phyloP scores from a whole-genome alignment of 2,888 invertebrate genomes.

The Monochamus alternatus region DNA sequence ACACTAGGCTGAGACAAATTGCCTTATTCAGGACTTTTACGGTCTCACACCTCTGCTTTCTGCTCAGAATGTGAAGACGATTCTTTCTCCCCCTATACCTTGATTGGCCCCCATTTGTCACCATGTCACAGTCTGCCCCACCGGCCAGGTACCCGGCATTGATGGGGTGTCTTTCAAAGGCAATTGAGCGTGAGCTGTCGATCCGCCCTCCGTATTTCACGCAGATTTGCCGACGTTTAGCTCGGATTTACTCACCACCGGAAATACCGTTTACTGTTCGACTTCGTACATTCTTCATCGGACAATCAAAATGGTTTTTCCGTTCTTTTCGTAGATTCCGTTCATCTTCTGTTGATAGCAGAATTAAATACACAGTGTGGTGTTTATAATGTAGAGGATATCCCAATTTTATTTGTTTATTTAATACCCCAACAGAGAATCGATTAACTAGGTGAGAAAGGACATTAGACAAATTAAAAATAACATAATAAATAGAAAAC shows the following conservation, averaged over 20 bases:
- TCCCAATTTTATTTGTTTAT: too few species aligned
- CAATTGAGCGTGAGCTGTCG: constrained; percentile 68
- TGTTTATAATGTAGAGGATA: too few species aligned
- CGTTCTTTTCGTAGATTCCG: constrained; percentile 1
- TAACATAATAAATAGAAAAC: too few species aligned
- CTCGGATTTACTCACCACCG: constrained; percentile 61
- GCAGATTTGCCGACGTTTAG: constrained; percentile 69
- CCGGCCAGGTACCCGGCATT: constrained; percentile 51
- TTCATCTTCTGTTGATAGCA: not conserved
- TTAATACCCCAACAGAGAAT: too few species aligned
- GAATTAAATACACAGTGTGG: not conserved
- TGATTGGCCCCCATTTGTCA: constrained; percentile 1
- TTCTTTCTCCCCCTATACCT: constrained; percentile 7
- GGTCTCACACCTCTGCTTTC: constrained; percentile 62
- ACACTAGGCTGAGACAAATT: constrained; percentile 64
- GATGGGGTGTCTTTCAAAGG: constrained; percentile 63
- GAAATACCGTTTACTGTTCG: constrained; percentile 59
- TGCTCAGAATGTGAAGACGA: constrained; percentile 41
- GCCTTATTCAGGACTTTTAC: constrained; percentile 64
- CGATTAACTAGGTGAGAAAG: too few species aligned
- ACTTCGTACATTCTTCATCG: constrained; percentile 48
- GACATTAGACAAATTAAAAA: too few species aligned
- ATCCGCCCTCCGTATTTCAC: constrained; percentile 69
- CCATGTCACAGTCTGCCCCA: constrained; percentile 51
- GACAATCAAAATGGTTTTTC: constrained; percentile 30